These are phyloP conservation scores for Haliclystus octoradiatus DNA, from an alignment of 30 jellyfish, hydroid and myxozoan genomes.

Conservation along the genomic window DNA sequence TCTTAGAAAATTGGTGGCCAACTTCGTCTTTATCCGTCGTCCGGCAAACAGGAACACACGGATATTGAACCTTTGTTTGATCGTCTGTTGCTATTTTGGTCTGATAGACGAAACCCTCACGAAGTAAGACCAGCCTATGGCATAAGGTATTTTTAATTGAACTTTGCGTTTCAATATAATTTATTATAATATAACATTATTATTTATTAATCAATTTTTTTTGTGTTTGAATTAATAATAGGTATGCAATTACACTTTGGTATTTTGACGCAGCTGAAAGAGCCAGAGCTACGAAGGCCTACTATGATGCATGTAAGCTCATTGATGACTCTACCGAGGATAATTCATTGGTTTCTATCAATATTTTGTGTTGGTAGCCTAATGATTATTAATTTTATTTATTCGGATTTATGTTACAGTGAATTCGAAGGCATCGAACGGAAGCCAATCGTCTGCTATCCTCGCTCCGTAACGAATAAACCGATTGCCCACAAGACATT, in stretches of 20 bases:
- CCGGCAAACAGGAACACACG: neutral
- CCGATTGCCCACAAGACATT: too few relatives aligned
- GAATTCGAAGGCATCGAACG: too few relatives aligned
- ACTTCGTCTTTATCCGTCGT: constrained; percentile 7
- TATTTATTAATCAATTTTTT: neutral
- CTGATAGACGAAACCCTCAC: constrained; percentile 10
- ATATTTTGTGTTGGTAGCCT: too few relatives aligned
- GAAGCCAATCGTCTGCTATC: too few relatives aligned
- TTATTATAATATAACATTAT: neutral
- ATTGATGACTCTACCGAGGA: neutral
- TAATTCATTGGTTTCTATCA: too few relatives aligned
- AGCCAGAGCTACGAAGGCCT: constrained; percentile 12
- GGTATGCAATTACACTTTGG: constrained; percentile 14
- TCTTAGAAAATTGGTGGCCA: constrained; percentile 13
- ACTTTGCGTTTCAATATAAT: neutral
- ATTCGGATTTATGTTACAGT: too few relatives aligned
- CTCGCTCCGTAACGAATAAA: too few relatives aligned
- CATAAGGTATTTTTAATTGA: neutral
- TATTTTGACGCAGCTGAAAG: constrained; percentile 42
- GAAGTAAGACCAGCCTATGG: constrained; percentile 6
- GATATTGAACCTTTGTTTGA: constrained; percentile 16
- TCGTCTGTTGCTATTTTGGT: constrained; percentile 17
- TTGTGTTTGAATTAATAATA: neutral
- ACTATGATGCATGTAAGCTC: neutral
- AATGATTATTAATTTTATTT: neutral